phyloP scores from a whole-genome alignment of 2,888 invertebrate genomes.

The Lepeophtheirus nordmannii region DNA sequence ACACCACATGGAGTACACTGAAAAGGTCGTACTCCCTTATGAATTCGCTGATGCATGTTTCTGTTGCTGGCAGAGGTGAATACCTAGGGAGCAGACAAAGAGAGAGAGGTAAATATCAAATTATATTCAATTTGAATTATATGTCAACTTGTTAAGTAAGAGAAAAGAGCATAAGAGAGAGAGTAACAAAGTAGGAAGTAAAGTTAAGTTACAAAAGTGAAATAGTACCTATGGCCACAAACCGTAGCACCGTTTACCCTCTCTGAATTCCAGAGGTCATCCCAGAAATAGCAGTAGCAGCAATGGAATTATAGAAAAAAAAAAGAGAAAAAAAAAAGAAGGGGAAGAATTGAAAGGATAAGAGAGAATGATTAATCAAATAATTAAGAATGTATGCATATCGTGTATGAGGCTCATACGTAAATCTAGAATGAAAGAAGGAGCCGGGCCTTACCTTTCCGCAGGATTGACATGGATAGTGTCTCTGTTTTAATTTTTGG shows the following conservation, averaged over 20 bases:
- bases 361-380: too few species aligned
- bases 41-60: slow-evolving; percentile 24
- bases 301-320: too few species aligned
- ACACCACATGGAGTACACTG: slow-evolving; percentile 24
- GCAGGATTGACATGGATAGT: slow-evolving; percentile 24
- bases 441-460: slow-evolving; percentile 25
- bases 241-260: too few species aligned
- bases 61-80: slow-evolving; percentile 24
- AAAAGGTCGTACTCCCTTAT: slow-evolving; percentile 23
- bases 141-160: not conserved
- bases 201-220: not conserved
- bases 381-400: too few species aligned
- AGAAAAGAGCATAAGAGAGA: not conserved
- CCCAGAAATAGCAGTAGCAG: too few species aligned
- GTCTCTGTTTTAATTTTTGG: slow-evolving; percentile 24
- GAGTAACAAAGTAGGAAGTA: not conserved
- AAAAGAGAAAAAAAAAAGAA: too few species aligned
- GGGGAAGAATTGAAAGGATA: too few species aligned
- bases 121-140: not conserved
- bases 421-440: not conserved
- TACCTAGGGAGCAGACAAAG: not conserved
- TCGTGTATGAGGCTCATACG: not conserved
- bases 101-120: not conserved
- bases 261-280: too few species aligned
- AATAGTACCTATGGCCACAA: not conserved